A percentile compares a stretch with the other conserved stretches of the same genome.
Conservation (phyloP, 2,888 invertebrate genomes). For the Acheta domesticus region DNA sequence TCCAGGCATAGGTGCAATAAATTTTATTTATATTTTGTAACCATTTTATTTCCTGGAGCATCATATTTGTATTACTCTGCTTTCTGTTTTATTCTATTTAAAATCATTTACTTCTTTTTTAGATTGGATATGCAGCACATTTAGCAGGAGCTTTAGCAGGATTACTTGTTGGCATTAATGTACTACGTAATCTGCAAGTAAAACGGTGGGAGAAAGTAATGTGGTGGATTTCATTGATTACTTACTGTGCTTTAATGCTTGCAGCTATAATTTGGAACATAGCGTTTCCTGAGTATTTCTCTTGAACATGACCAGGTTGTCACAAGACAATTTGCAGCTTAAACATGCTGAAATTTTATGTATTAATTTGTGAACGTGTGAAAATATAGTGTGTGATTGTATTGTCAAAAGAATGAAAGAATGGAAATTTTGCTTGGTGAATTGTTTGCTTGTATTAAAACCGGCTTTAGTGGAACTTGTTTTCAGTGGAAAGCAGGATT, state of each 20-base stretch:
- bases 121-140: slow-evolving; percentile 76
- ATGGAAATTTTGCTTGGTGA: too few species aligned
- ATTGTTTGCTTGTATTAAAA: too few species aligned
- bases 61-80: too few species aligned
- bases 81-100: too few species aligned
- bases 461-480: too few species aligned
- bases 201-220: slow-evolving; percentile 75
- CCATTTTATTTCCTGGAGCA: not conserved
- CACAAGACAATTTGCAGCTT: not conserved
- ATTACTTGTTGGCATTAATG: slow-evolving; percentile 74
- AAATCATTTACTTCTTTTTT: not conserved
- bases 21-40: not conserved
- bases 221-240: slow-evolving; percentile 75
- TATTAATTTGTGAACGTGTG: too few species aligned
- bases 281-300: slow-evolving; percentile 30
- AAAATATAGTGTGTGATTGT: too few species aligned
- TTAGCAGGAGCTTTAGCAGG: slow-evolving; percentile 89
- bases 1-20: not conserved
- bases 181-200: slow-evolving; percentile 77
- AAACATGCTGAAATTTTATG: too few species aligned
- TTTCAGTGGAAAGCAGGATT: too few species aligned
- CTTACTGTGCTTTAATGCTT: slow-evolving; percentile 67
- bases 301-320: not conserved
- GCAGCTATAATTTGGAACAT: slow-evolving; percentile 68
- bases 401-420: too few species aligned